Evolutionary conservation across 1,140 invertebrate species (phyloP), one percentile per base, ranked within the genome.

Genomic region (Alviniconcha marisindica): DNA sequence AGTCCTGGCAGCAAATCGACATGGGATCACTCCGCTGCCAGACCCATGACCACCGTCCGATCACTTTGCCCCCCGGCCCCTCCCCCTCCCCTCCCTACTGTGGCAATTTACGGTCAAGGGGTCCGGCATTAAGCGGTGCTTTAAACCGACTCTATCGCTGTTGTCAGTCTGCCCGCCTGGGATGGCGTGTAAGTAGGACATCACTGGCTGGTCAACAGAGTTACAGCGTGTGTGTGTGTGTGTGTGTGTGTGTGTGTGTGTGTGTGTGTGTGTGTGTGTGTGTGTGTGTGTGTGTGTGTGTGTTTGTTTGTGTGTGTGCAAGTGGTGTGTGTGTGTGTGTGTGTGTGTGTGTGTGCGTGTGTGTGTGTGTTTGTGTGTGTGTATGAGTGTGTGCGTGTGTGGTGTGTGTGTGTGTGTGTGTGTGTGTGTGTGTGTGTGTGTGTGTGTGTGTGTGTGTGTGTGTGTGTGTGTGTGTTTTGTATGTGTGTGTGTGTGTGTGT

Each of bases 271-370:
- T 66, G 21, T 66, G 63, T 33, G 63, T 66, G 63, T 33, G 63
- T 66, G 63, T 33, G 63, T 66, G 63, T 33, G 63, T 66, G 63
- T 66, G 63, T 66, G 63, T 66, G 63, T 66, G 63, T 66, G 63
- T 56, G 54, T 56, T 15, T 56, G 54, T 56, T 15, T 56, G 54
- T 56, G 54, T 56, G 54, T 56, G 54, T 56, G n/a, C n/a, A n/a
- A n/a, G n/a, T n/a, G n/a, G n/a, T n/a, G 54, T 33, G 63, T 33
- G 21, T 31, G 31, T 66, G 63, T 31, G 63, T 66, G 63, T 33
- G 31, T 66, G 5, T 66, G 31, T 66, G 31, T 66, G 31, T 66
- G 31, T 66, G 31, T 33, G 63, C 33, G 63, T 66, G n/a, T 66
- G 63, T 66, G 63, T 66, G 28, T 66, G 63, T 33, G 63, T 66